Evolutionary conservation across 1,140 invertebrate species (phyloP), one percentile per base, ranked within the genome.

Genomic region (Drosophila sp.): DNA sequence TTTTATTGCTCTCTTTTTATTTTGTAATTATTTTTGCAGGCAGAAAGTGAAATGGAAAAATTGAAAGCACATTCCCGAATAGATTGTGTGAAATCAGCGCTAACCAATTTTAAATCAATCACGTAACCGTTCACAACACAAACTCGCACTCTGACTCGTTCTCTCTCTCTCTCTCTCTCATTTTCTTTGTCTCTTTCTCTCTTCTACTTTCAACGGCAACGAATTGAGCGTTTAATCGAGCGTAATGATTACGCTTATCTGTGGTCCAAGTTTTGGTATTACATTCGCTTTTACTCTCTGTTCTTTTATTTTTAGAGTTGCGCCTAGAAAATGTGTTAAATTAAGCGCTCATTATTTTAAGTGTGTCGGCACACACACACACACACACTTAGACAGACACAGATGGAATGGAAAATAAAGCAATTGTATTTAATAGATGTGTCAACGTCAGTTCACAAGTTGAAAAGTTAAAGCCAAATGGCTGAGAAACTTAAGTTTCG

Each of bases 91-190:
- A 87, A 87, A 87, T 87, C 83, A 89, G 72, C 83, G 83, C 83
- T 76, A 83, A 89, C 79, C 83, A 89, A 89, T 89, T 89, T 89
- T 80, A 73, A 89, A 89, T 89, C 83, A 89, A 89, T 89, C 84
- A 89, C 76, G 58, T 62, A 69, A 59, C 7, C 21, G n/a, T 27
- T 29, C 18, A 46, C 29, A 50, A 14, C 29, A 56, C 45, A 56
- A 65, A n/a, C 69, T 16, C 41, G 18, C 34, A 13, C 16, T 46
- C 11, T 16, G 7, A 0, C 14, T 46, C 9, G 14, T 9, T n/a
- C 14, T n/a, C 18, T 50, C 58, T 21, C 18, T 25, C 18, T 7
- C 25, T 18, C n/a, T 7, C 27, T 21, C 25, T 9, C n/a, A 36
- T 8, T 9, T 14, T 29, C 21, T 7, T 9, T 27, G 11, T 34